These are phyloP conservation scores for Salmo trutta DNA, from an alignment of 2,797 vertebrate genomes.

Conservation along the genomic window DNA sequence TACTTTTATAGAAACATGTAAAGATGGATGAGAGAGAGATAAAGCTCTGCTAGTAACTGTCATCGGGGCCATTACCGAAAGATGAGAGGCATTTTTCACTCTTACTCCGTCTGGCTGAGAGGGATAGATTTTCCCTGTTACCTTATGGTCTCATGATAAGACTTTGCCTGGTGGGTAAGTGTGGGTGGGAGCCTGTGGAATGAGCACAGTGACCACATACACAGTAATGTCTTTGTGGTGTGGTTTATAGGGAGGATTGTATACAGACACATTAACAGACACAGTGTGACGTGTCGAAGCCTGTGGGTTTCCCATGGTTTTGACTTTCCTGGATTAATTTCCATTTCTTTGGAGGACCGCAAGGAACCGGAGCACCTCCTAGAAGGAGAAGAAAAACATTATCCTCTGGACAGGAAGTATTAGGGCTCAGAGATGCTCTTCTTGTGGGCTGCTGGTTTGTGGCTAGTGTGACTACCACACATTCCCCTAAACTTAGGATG, in stretches of 20 bases:
- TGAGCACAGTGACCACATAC: conserved; percentile 4
- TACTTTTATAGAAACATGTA: conserved; percentile 1
- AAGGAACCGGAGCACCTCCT: conserved; percentile 18
- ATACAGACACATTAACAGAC: conserved; percentile 31
- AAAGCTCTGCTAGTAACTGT: background rate
- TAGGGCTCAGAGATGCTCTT: background rate
- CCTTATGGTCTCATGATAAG: conserved; percentile 11
- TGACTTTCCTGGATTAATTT: conserved; percentile 34
- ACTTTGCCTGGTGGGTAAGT: background rate
- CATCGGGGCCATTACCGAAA: background rate
- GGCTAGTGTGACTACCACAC: background rate
- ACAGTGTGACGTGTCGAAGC: conserved; percentile 27
- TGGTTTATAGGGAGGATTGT: conserved; percentile 32
- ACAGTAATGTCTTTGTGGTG: background rate
- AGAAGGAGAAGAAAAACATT: conserved; percentile 8
- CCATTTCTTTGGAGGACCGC: conserved; percentile 37
- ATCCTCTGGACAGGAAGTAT: background rate
- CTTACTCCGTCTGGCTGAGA: background rate
- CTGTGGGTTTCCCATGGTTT: conserved; percentile 26
- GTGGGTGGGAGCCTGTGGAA: background rate
- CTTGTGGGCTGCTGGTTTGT: conserved; percentile 4
- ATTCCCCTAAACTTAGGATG: background rate
- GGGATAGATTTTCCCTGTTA: conserved; percentile 1
- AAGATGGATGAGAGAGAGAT: conserved; percentile 13
- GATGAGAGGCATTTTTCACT: conserved; percentile 9